These are phyloP conservation scores for Drosophila infuscata DNA, from an alignment of 2,888 invertebrate species.

Conservation along the genomic window DNA sequence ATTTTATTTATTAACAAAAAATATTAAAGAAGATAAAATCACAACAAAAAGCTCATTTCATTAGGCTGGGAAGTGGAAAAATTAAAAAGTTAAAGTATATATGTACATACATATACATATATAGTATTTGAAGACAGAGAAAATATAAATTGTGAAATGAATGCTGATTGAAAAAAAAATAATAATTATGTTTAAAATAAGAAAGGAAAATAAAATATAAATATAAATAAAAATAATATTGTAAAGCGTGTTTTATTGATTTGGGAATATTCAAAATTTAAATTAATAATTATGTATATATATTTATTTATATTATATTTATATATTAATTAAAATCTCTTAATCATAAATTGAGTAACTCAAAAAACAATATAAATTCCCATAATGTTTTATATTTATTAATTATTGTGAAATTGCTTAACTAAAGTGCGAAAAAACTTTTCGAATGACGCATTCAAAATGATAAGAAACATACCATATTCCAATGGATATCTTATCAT, in stretches of 20 bases:
- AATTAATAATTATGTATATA: neutral
- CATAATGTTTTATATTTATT: neutral
- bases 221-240: neutral
- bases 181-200: no score
- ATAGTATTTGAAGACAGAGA: neutral
- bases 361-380: neutral
- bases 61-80: neutral
- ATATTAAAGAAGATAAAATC: neutral
- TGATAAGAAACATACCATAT: neutral
- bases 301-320: no score
- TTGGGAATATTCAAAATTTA: neutral
- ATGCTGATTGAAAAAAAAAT: neutral
- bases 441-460: conserved; percentile 2
- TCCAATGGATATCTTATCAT: conserved; percentile 4
- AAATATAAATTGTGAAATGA: neutral
- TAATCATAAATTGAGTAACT: neutral
- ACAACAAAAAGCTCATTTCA: neutral
- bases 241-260: neutral
- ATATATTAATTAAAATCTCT: neutral
- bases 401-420: conserved; percentile 4
- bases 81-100: neutral
- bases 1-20: conserved; percentile 57
- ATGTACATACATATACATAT: neutral
- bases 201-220: neutral
- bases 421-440: neutral